Evolutionary conservation across 2,113 vertebrate genomes (phyloP).

Genomic region (Calyptommatus sinebrachiatus): DNA sequence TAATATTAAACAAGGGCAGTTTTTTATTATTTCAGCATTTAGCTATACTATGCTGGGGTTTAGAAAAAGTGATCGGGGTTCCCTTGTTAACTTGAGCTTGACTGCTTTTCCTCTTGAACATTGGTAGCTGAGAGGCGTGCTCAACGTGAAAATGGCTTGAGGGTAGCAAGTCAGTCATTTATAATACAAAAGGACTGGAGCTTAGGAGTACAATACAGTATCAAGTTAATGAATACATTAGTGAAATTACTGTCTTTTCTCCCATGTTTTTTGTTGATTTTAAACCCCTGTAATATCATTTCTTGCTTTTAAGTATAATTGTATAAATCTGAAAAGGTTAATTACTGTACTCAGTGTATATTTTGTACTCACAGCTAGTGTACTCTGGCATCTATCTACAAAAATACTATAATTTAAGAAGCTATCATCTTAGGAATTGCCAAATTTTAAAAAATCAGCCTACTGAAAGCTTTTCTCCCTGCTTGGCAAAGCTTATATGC

Average conservation of each 20-base stretch:
- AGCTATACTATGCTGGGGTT: slow-evolving; percentile 34
- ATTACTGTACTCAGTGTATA: slow-evolving; percentile 1
- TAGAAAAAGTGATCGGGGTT: slow-evolving; percentile 30
- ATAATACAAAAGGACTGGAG: slow-evolving; percentile 16
- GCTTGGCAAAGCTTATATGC: slow-evolving; percentile 39
- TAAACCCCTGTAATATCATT: slow-evolving; percentile 2
- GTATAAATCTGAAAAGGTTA: background rate
- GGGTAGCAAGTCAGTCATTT: background rate
- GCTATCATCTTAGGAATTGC: slow-evolving; percentile 31
- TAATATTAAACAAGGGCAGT: background rate
- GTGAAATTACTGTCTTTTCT: slow-evolving; percentile 30
- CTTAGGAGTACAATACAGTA: slow-evolving; percentile 10
- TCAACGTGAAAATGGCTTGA: slow-evolving; percentile 6
- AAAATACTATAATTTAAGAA: slow-evolving; percentile 30
- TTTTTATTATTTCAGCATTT: slow-evolving; percentile 30
- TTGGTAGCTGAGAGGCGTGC: slow-evolving; percentile 19
- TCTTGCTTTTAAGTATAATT: slow-evolving; percentile 19
- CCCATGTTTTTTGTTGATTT: slow-evolving; percentile 44
- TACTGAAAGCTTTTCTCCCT: background rate
- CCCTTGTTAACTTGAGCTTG: slow-evolving; percentile 35
- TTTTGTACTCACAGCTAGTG: background rate
- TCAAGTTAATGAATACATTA: background rate
- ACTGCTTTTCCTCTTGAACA: slow-evolving; percentile 27
- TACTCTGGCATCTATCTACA: slow-evolving; percentile 16
- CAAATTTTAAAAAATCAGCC: slow-evolving; percentile 34